Base-by-base conservation (phyloP, 2,797 vertebrate genomes). In the Champsocephalus esox region DNA sequence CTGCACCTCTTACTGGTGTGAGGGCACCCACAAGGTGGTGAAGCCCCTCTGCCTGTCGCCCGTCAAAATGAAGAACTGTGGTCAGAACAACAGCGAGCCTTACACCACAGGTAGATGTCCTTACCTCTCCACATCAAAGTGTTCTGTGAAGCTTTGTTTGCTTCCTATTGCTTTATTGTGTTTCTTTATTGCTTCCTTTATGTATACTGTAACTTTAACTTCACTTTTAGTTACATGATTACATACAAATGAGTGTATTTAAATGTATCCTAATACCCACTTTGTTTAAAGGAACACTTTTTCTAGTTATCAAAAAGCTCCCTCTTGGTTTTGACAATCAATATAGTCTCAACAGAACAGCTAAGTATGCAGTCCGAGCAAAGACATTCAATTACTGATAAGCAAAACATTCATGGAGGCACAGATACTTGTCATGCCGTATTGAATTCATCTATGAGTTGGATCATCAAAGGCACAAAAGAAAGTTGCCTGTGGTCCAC, bases 1-100 rank as follows among this genome's bases (percentile, higher is more conserved):
- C 67, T 94, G 94, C 89, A 96, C 96, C 49, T 96, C 95, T 44
- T 97, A 97, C 91, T 96, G 96, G 96, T 96, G 96, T 63, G 96
- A 96, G 86, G 96, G 96, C 44, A 96, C 94, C 0, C 96, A 97
- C 90, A 96, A 96, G 88, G 96, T 97, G 89, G 95, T 96, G 32
- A 97, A 96, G 87, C 96, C 95, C 0, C 95, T 96, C 72, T 96
- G 96, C 87, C 94, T 97, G 57, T 97, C 96, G 0, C 95, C 96
- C 0, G 94, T 96, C 82, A 96, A 96, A 88, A 95, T 95, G 93
- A 95, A 95, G 91, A 96, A 96, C 92, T 97, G 96, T 14, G 93
- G 92, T 51, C 91, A 95, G 80, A 94, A 94, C 91, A 93, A 94
- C 90, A 96, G 93, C 52, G 94, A 95, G 87, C 88, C 92, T 76